These are phyloP conservation scores for Mormyrops boulengeri DNA, from an alignment of 2,797 vertebrate genomes.

Conservation along the genomic window DNA sequence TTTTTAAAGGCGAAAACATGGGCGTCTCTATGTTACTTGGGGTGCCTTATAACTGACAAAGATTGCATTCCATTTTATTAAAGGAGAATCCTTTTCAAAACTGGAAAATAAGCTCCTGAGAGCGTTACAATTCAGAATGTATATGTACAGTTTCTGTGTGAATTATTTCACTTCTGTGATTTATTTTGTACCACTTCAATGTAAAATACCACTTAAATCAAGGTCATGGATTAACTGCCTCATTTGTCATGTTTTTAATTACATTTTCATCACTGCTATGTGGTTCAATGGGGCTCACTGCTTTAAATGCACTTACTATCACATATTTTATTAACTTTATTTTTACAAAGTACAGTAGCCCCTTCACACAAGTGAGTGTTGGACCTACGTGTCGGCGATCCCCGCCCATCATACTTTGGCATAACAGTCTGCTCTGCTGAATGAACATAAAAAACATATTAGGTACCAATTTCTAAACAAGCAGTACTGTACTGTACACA, in stretches of 20 bases:
- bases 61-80: not conserved
- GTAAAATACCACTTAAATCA: not conserved
- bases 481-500: not conserved
- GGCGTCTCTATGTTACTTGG: not conserved
- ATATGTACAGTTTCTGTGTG: not conserved
- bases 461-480: not conserved
- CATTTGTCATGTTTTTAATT: not conserved
- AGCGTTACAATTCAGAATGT: not conserved
- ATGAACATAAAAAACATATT: not conserved
- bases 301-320: not conserved
- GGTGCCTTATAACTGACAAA: not conserved
- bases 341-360: not conserved
- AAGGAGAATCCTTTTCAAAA: not conserved
- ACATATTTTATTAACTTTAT: not conserved
- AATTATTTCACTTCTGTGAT: not conserved
- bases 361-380: not conserved
- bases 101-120: not conserved
- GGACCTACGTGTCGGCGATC: not conserved
- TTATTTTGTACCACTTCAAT: not conserved
- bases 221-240: not conserved
- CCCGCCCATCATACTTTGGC: not conserved
- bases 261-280: not conserved
- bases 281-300: not conserved
- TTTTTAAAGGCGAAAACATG: not conserved
- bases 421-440: not conserved